These are phyloP conservation scores for Oreochromis tanganicae DNA, from an alignment of 2,113 vertebrate species.

Conservation along the genomic window DNA sequence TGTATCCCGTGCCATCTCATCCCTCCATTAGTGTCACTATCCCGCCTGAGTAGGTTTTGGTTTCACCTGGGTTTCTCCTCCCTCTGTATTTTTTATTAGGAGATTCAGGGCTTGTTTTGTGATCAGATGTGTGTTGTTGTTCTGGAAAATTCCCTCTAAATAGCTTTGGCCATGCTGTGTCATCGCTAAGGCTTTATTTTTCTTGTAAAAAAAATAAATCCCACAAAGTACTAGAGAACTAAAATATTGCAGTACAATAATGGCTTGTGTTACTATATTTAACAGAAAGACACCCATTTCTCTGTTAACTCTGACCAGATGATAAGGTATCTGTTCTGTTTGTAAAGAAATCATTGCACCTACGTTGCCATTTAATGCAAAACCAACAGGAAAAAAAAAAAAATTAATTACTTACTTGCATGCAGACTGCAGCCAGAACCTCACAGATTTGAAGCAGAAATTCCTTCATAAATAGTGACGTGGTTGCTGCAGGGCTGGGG, in stretches of 20 bases:
- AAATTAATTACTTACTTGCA: neutral
- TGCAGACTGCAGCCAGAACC: neutral
- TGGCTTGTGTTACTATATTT: neutral
- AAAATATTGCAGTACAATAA: neutral
- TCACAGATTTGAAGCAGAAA: neutral
- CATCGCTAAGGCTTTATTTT: neutral
- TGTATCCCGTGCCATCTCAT: neutral
- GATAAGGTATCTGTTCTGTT: neutral
- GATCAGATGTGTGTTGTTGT: neutral
- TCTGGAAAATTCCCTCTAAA: neutral
- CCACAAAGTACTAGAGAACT: neutral
- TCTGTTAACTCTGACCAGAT: neutral
- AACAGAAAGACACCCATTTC: neutral
- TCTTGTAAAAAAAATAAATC: neutral
- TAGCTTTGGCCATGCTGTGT: neutral
- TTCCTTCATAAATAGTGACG: neutral
- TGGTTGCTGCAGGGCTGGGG: neutral
- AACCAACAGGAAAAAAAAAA: neutral
- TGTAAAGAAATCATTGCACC: neutral
- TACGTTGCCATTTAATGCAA: neutral
- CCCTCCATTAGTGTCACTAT: neutral
- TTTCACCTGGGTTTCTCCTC: constrained; percentile 31
- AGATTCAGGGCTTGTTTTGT: neutral
- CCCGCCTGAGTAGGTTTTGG: neutral
- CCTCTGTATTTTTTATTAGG: constrained; percentile 21